Percentiles rank a stretch among this genome's conserved stretches.
phyloP scores from a whole-genome alignment of 2,113 vertebrate species.

The Lycocorax pyrrhopterus region DNA sequence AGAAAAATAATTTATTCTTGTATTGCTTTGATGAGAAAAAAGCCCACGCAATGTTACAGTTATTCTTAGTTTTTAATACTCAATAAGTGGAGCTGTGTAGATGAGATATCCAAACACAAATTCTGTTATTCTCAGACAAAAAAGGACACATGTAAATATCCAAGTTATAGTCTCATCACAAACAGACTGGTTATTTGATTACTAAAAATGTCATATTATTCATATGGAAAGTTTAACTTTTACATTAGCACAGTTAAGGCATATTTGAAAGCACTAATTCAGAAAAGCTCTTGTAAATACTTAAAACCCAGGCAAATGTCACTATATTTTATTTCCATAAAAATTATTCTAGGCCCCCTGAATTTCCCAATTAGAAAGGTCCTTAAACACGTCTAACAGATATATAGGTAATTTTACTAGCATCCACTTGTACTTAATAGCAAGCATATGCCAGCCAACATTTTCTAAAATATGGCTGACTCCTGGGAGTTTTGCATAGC shows the following conservation, averaged over 20 bases:
- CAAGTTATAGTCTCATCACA: neutral
- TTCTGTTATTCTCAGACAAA: neutral
- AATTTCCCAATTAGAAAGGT: neutral
- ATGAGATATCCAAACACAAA: neutral
- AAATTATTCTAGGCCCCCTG: neutral
- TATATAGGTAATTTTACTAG: neutral
- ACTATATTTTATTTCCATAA: neutral
- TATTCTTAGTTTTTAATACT: neutral
- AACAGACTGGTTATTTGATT: neutral
- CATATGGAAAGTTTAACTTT: neutral
- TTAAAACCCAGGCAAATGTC: neutral
- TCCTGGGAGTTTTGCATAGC: neutral
- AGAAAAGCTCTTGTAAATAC: neutral
- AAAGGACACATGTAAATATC: neutral
- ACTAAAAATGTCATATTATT: neutral
- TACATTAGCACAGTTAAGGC: neutral
- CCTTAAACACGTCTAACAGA: neutral
- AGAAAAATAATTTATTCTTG: neutral
- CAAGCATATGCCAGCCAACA: neutral
- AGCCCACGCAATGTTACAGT: fast-evolving
- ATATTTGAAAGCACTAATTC: neutral
- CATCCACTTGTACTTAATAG: neutral
- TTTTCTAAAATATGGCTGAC: neutral
- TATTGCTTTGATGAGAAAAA: neutral
- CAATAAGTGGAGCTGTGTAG: neutral